Evolutionary conservation across 2,797 vertebrate genomes (phyloP).

Genomic region (Neosalanx taihuensis): DNA sequence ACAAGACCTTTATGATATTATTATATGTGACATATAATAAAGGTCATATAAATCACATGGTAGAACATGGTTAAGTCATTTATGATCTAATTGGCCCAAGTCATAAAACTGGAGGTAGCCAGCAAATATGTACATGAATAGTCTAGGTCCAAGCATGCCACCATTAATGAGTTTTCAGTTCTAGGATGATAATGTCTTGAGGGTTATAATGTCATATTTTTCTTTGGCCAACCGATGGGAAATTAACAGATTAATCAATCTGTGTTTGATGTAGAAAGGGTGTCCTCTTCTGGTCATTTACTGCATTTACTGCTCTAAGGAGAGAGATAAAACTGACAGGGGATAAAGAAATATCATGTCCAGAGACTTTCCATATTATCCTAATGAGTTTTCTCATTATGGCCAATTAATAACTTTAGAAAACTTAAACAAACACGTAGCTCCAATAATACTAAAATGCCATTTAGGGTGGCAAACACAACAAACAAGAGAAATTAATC

Average conservation of each 20-base stretch:
- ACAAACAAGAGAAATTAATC: not conserved
- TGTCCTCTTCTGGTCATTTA: slow-evolving; percentile 5
- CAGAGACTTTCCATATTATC: no score
- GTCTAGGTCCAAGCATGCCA: not conserved
- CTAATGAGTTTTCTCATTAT: no score
- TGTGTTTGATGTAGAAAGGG: slow-evolving; percentile 1
- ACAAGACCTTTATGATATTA: no score
- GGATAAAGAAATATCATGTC: no score
- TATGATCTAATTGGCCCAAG: not conserved
- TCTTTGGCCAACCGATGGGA: not conserved
- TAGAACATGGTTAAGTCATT: not conserved
- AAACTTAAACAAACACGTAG: not conserved
- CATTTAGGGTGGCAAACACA: not conserved
- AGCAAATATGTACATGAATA: not conserved
- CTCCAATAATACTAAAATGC: not conserved
- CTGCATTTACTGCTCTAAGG: not conserved
- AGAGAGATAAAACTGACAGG: not conserved
- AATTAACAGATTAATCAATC: not conserved
- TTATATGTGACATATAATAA: not conserved
- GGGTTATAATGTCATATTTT: not conserved
- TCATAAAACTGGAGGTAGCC: not conserved
- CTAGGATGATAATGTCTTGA: not conserved
- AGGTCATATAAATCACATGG: not conserved
- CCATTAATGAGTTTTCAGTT: not conserved
- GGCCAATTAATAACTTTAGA: not conserved